Evolutionary conservation across 2,888 invertebrate species (phyloP).

Genomic region (Erpobdella octoculata): DNA sequence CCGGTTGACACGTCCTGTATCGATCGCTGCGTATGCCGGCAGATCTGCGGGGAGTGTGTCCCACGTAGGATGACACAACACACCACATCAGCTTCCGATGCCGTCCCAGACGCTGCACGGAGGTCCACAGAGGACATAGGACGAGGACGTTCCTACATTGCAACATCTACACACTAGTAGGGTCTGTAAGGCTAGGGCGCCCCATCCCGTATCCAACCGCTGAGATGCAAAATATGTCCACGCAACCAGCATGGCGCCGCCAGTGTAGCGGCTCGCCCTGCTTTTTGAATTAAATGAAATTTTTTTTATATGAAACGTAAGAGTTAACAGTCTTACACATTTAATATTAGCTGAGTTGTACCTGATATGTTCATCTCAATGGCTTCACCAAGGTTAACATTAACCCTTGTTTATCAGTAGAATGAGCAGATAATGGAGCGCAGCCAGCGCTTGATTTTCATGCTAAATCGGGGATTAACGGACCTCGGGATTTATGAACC

Average conservation of each 20-base stretch:
- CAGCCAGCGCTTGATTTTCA: too few relatives aligned
- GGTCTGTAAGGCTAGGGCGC: constrained; percentile 6
- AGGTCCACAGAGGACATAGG: constrained; percentile 1
- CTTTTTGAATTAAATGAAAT: background rate
- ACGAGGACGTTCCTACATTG: background rate
- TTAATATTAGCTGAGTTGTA: too few relatives aligned
- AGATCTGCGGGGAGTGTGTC: constrained; percentile 8
- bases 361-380: too few relatives aligned
- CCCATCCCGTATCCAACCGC: background rate
- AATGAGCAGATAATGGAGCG: too few relatives aligned
- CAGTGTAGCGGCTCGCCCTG: constrained; percentile 11
- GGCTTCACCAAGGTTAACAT: too few relatives aligned
- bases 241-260: constrained; percentile 11
- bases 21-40: constrained; percentile 6
- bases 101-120: constrained; percentile 9
- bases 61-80: background rate
- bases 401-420: too few relatives aligned
- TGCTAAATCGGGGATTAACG: too few relatives aligned
- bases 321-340: too few relatives aligned
- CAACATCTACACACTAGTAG: background rate
- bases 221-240: background rate
- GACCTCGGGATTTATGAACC: too few relatives aligned
- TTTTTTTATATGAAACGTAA: too few relatives aligned
- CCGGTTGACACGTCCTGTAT: constrained; percentile 10
- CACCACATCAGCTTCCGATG: background rate